Conservation (phyloP, 30 jellyfish, hydroid and myxozoan genomes). For the Chironex yamaguchii region DNA sequence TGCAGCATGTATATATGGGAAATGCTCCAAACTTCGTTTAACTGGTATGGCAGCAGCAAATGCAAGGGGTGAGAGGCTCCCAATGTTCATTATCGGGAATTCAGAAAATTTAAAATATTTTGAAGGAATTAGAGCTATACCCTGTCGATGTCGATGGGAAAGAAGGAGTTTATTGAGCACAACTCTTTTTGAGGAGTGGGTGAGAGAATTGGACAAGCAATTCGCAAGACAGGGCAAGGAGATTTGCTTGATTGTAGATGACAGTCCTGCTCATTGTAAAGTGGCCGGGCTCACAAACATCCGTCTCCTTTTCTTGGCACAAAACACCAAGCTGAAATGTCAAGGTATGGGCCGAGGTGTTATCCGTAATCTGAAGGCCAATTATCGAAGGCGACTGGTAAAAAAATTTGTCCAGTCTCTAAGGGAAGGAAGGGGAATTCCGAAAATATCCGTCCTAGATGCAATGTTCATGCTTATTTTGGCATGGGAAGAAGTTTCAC, state of each 20-base stretch:
- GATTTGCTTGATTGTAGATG: conserved; percentile 44
- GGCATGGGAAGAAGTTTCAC: conserved; percentile 37
- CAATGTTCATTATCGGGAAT: too few species aligned
- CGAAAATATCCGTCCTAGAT: conserved; percentile 20
- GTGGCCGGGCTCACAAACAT: conserved; percentile 61
- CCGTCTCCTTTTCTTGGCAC: conserved; percentile 58
- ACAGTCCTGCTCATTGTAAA: conserved; percentile 70
- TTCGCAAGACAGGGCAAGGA: conserved; percentile 49
- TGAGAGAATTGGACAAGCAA: conserved; percentile 57
- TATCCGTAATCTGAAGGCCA: conserved; percentile 55
- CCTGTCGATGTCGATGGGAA: too few species aligned
- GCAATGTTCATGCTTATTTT: conserved; percentile 55
- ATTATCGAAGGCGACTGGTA: conserved; percentile 30
- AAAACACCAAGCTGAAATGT: conserved; percentile 58
- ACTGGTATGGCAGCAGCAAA: too few species aligned
- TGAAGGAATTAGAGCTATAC: too few species aligned
- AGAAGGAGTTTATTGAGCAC: conserved; percentile 57
- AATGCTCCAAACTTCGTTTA: too few species aligned
- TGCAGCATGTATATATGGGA: too few species aligned
- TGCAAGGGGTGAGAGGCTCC: too few species aligned
- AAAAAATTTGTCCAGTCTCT: conserved; percentile 50
- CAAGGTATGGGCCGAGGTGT: conserved; percentile 80
- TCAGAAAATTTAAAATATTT: too few species aligned
- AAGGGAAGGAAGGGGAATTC: conserved; percentile 11
- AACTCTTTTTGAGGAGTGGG: conserved; percentile 69